Conservation (phyloP, 2,797 vertebrate species). For the Chloroceryle amazona region DNA sequence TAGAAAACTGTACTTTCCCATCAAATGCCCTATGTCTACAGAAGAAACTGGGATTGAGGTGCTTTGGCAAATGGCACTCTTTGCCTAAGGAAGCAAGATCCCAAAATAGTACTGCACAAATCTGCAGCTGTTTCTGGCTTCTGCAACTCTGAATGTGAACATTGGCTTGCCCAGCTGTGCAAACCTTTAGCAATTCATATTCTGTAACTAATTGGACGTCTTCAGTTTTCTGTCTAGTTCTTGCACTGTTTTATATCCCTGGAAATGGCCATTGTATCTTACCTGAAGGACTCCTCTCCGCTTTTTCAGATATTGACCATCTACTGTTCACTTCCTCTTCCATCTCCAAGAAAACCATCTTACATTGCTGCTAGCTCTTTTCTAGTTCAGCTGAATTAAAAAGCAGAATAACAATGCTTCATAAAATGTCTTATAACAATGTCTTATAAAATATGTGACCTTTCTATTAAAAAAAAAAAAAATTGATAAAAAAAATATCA, state of each 20-base stretch:
- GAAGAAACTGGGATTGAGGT: neutral
- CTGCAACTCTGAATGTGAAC: neutral
- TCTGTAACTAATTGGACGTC: neutral
- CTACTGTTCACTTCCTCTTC: neutral
- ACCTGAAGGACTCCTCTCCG: neutral
- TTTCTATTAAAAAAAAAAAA: neutral
- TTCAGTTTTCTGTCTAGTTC: neutral
- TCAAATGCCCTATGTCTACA: neutral
- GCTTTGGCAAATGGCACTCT: neutral
- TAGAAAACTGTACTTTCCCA: neutral
- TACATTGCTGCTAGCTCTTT: neutral
- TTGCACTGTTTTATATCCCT: neutral
- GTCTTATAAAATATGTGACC: neutral
- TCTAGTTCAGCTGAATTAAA: neutral
- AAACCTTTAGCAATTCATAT: neutral
- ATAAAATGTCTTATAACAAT: neutral
- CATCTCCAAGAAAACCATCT: neutral
- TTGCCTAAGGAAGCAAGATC: neutral
- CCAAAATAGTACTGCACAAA: neutral
- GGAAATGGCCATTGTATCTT: neutral
- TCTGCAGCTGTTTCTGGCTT: neutral
- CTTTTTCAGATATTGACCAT: neutral
- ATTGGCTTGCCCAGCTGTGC: neutral
- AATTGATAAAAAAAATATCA: neutral
- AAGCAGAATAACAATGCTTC: neutral